Base-by-base conservation (phyloP, 2,888 invertebrate species). In the Oscheius sp. region DNA sequence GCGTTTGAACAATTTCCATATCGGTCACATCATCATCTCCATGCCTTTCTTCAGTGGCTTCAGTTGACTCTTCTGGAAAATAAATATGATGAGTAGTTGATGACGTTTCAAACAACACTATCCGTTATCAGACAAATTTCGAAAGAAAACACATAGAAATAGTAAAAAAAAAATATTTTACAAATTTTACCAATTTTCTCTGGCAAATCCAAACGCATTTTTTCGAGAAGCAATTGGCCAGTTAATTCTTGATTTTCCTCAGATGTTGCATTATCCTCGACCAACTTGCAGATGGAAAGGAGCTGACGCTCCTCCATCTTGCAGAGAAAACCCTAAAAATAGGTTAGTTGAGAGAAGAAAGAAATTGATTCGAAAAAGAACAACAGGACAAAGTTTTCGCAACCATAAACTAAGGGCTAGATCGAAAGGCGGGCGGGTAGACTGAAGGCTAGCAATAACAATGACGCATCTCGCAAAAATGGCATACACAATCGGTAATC, bases 1-100 rank as follows among this genome's bases (percentile, higher is more conserved):
- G 77, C 3, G 77, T 77, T 39, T 67, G 73, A 12, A 75, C 68
- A 17, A 68, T 52, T 34, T 77, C 77, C 64, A 64, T 64, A 33
- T 64, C 52, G 17, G 27, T 17, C 12, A 29, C 8, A 25, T 52
- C 50, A 33, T 33, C 46, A 15, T 46, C 48, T 29, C 29, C 37
- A 1, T 58, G 33, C 25, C 5, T 10, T 20, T 20, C 23, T 31
- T 42, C 45, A 1, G 42, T 17, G 1, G 31, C 27, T 37, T 42
- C 61, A 3, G 23, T 58, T 29, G 25, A 39, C 20, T 39, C 61
- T 15, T 61, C 45, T 61, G 34, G 23, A 55, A 33, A n/a, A 34
- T 6, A 33, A 55, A 55, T 33, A 29, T n/a, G n/a, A n/a, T n/a
- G 3, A 25, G n/a, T 46, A 8, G 6, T 20, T 20, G n/a, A 12